phyloP scores from a whole-genome alignment of 2,797 vertebrate genomes.

The Huso huso region DNA sequence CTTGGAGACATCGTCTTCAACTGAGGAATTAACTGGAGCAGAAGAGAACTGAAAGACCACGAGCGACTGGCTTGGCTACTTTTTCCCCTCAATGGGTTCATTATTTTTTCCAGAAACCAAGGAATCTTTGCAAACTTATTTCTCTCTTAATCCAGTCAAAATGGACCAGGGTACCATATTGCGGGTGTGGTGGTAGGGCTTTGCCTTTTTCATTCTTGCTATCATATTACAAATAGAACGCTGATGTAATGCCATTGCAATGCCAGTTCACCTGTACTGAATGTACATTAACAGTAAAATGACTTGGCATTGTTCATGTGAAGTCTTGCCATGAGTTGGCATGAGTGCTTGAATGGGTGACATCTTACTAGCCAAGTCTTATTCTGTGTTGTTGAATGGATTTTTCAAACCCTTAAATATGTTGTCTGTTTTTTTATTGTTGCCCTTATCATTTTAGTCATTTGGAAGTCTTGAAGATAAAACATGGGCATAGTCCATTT shows the following conservation, averaged over 20 bases:
- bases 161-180: neutral
- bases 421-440: too few species aligned
- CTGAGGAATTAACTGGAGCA: constrained; percentile 53
- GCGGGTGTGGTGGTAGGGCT: neutral
- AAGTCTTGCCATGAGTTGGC: neutral
- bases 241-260: constrained; percentile 3
- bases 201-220: neutral
- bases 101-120: constrained; percentile 24
- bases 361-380: too few species aligned
- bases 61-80: constrained; percentile 4
- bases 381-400: too few species aligned
- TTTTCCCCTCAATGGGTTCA: constrained; percentile 38
- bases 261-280: constrained; percentile 7
- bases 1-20: constrained; percentile 47
- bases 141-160: neutral
- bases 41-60: neutral
- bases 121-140: neutral
- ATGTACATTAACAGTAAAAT: constrained; percentile 9
- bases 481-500: too few species aligned
- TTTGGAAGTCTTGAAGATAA: too few species aligned
- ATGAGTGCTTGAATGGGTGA: too few species aligned
- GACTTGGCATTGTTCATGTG: neutral
- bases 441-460: too few species aligned
- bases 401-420: too few species aligned
- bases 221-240: neutral